Conservation (phyloP, 2,113 vertebrate genomes). For the Physeter macrocephalus region DNA sequence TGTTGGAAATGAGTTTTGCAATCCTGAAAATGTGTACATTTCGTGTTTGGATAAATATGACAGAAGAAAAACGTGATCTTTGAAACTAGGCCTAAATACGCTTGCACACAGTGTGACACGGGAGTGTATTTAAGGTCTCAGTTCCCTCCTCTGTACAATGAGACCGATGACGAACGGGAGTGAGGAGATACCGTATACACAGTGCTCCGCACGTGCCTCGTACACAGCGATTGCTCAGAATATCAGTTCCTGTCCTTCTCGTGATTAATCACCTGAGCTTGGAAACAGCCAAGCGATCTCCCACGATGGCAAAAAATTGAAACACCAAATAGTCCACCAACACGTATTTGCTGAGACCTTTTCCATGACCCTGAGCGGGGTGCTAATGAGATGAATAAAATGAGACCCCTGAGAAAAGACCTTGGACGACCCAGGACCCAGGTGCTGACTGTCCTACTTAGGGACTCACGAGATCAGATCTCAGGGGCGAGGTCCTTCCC, state of each 20-base stretch:
- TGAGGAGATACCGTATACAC: not conserved
- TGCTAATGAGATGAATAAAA: too few relatives aligned
- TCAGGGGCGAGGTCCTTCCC: too few relatives aligned
- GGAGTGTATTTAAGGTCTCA: too few relatives aligned
- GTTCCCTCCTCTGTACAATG: not conserved
- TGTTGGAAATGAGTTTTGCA: rapidly evolving
- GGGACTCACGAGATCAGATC: too few relatives aligned
- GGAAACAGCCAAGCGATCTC: not conserved
- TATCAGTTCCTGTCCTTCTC: not conserved
- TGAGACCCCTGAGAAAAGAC: not conserved
- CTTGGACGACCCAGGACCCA: too few relatives aligned
- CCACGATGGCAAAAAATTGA: not conserved
- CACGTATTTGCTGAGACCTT: not conserved
- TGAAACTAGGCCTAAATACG: not conserved
- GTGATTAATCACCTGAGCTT: not conserved
- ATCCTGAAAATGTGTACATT: not conserved
- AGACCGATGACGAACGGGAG: too few relatives aligned
- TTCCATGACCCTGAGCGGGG: not conserved
- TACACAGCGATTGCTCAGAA: rapidly evolving
- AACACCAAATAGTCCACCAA: not conserved
- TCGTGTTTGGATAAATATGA: too few relatives aligned
- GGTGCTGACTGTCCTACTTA: rapidly evolving
- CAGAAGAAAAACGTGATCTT: not conserved
- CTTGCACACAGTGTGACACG: too few relatives aligned
- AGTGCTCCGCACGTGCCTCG: rapidly evolving